Evolutionary conservation across 2,797 vertebrate genomes (phyloP), one percentile per base, ranked within the genome.

Genomic region (Anomalospiza imberbis): DNA sequence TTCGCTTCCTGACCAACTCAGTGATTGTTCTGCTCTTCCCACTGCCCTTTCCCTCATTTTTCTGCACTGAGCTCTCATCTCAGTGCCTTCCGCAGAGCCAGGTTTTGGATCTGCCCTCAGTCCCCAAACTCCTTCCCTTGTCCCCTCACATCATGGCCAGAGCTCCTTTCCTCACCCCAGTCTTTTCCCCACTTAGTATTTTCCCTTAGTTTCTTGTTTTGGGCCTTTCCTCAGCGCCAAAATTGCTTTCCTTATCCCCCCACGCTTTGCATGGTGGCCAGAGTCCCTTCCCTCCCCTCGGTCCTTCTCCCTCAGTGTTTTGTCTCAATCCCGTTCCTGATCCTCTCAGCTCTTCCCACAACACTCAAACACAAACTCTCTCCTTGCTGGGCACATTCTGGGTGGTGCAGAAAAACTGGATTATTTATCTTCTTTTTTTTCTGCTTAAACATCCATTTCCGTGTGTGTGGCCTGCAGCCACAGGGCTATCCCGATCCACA

Each of bases 221-320:
- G 32, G 28, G 4, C 7, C 7, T 53, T 42, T 17, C 24, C 38
- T 53, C 38, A 19, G 14, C 3, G 22, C 31, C 16, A 7, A 32
- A 38, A 10, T 50, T 24, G 7, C 22, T 47, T 38, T 15, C 19
- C 8, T 45, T 22, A 20, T 13, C 12, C 9, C 7, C 9, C 68
- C 72, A 15, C 29, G 4, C 6, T n/a, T 57, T 1, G 3, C 12
- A 4, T 12, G 29, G 4, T 40, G 29, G 18, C 44, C 34, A 3
- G 26, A 21, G 7, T 28, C 15, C 13, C 3, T 9, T 28, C 16
- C 25, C 7, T 62, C 68, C 16, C 17, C 28, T 63, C 40, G 13
- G 8, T 24, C 47, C 14, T 42, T 44, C 3, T 18, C n/a, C 26
- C 24, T 45, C 22, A 24, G 10, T 13, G 8, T 72, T 74, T 60